A percentile compares a stretch with the other conserved stretches of the same genome.
Evolutionary conservation across 2,888 invertebrate genomes (phyloP).

Genomic region (Pyralis farinalis): DNA sequence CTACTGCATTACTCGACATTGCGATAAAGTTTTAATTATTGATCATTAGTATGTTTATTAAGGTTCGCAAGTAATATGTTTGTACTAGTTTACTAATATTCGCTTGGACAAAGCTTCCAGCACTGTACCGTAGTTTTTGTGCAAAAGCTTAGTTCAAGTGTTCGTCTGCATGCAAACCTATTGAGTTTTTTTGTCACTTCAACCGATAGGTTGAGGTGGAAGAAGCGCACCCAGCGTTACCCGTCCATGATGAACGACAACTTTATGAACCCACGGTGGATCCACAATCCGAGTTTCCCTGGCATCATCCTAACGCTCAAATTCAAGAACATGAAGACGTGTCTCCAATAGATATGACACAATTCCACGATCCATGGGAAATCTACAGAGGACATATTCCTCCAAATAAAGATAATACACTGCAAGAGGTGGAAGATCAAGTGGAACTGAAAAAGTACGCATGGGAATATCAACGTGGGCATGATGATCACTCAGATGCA

Average conservation of each 20-base stretch:
- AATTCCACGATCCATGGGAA: conserved; percentile 87
- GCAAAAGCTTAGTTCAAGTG: conserved; percentile 66
- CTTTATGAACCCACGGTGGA: conserved; percentile 59
- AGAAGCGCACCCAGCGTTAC: conserved; percentile 46
- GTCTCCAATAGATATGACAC: conserved; percentile 40
- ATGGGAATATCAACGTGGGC: conserved; percentile 44
- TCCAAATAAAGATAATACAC: conserved; percentile 33
- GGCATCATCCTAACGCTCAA: conserved; percentile 65
- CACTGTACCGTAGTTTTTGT: conserved; percentile 40
- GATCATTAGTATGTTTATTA: conserved; percentile 60
- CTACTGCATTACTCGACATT: not conserved
- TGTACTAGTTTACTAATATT: conserved; percentile 39
- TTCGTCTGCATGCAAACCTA: conserved; percentile 64
- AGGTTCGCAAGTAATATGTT: conserved; percentile 23
- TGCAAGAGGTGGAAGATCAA: conserved; percentile 32
- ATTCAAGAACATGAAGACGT: conserved; percentile 33
- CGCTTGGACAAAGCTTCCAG: conserved; percentile 65
- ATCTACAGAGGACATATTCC: conserved; percentile 81
- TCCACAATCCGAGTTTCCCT: conserved; percentile 67
- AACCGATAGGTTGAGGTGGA: conserved; percentile 69
- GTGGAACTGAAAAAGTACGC: conserved; percentile 55
- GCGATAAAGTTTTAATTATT: too few relatives aligned
- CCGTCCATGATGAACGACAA: conserved; percentile 44
- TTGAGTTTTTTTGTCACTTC: conserved; percentile 68
- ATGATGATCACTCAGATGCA: conserved; percentile 19